Base-by-base conservation (phyloP, 2,797 vertebrate species). In the Anguilla marmorata region DNA sequence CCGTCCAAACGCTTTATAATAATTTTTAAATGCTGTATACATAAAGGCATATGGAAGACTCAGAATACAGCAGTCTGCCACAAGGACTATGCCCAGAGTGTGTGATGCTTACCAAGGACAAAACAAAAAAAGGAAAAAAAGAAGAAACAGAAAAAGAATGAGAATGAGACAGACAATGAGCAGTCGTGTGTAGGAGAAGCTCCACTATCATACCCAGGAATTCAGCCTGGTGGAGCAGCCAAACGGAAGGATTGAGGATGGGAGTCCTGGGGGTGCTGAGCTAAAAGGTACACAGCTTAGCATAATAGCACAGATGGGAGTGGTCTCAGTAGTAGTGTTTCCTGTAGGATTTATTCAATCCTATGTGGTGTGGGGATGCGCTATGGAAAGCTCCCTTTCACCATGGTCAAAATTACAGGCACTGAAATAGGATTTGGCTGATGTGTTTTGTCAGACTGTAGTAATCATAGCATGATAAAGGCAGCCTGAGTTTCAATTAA, bases 281-380 rank as follows among this genome's bases (percentile, higher is more conserved):
- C 83, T 30, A 24, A 76, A 60, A 88, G 87, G 84, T 88, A 88
- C 21, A 82, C 41, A 82, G 45, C 79, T n/a, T 50, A n/a, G 79
- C 37, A 6, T 37, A 41, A 21, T 79, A 24, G n/a, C 45, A 50
- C 41, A 33, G 41, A 33, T 41, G 74, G 72, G 45, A 82, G 45
- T 82, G 79, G 79, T 82, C 19, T 76, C 37, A 12, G 37, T 27
- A 72, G 27, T 11, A 72, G n/a, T 30, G 27, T 30, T 30, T 79
- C 74, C 37, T 16, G 6, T 19, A 41, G 37, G 74, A 79, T 21
- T 45, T 45, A 45, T 37, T 45, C 74, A 79, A 79, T 79, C 74
- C 74, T 37, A 79, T 41, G 74, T 41, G 33, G 37, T 21, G 4
- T 45, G 74, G 27, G 69, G 37, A 79, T 21, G 19, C 74, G 6